A percentile compares a stretch with the other conserved stretches of the same genome.
Evolutionary conservation across 2,888 invertebrate genomes (phyloP).

Genomic region (Automeris io): DNA sequence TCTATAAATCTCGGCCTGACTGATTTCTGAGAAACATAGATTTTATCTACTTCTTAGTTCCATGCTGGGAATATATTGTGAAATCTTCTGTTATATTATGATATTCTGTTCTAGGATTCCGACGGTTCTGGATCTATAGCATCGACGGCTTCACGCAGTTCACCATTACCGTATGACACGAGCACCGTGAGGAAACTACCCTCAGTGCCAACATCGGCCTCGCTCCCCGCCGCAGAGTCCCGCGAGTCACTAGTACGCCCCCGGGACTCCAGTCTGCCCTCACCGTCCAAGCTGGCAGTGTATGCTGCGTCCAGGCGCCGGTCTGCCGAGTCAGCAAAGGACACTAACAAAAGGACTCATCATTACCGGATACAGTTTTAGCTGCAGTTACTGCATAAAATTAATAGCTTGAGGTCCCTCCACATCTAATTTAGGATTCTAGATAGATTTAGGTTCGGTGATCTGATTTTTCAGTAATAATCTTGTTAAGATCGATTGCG

Average conservation of each 20-base stretch:
- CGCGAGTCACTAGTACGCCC: conserved; percentile 65
- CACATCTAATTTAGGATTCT: too few relatives aligned
- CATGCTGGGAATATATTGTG: neutral
- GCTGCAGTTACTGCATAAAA: too few relatives aligned
- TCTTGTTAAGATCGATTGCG: too few relatives aligned
- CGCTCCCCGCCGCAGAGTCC: conserved; percentile 70
- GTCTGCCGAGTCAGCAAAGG: conserved; percentile 78
- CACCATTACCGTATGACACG: conserved; percentile 64
- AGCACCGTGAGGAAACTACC: conserved; percentile 52
- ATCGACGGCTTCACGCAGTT: conserved; percentile 61
- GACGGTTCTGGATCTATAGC: conserved; percentile 68
- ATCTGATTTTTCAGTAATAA: too few relatives aligned
- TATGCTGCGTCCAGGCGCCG: conserved; percentile 72
- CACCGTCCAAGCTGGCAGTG: conserved; percentile 80
- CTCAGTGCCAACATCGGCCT: conserved; percentile 69
- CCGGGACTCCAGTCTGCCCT: conserved; percentile 74
- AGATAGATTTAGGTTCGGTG: too few relatives aligned
- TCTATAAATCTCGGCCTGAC: too few relatives aligned
- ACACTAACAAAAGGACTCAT: conserved; percentile 73
- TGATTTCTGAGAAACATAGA: too few relatives aligned
- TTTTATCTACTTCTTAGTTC: neutral
- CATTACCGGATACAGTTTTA: conserved; percentile 87
- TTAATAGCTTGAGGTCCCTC: too few relatives aligned
- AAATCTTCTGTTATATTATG: neutral
- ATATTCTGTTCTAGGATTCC: conserved; percentile 47